Evolutionary conservation across 2,797 vertebrate genomes (phyloP).

Genomic region (Enteromius thamalakanensis): DNA sequence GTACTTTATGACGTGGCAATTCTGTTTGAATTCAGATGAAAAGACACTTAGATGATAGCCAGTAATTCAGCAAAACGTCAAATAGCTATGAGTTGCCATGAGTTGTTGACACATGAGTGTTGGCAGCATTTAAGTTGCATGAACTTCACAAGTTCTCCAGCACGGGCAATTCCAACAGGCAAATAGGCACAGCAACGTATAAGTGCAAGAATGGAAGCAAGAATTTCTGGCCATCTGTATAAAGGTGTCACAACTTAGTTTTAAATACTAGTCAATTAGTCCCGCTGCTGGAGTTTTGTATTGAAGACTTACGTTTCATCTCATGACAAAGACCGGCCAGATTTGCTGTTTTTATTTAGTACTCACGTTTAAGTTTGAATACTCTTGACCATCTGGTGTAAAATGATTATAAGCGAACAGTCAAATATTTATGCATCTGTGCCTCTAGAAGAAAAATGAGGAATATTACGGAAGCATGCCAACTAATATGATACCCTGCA

Average conservation of each 20-base stretch:
- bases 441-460: background rate
- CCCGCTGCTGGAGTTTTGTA: background rate
- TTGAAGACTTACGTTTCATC: background rate
- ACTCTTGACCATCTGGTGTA: background rate
- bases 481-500: constrained; percentile 58
- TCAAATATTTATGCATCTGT: background rate
- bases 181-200: too few relatives aligned
- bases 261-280: background rate
- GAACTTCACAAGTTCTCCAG: background rate
- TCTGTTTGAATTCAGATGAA: background rate
- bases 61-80: background rate
- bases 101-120: background rate
- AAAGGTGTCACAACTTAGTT: background rate
- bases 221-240: background rate
- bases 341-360: background rate
- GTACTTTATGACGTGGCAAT: background rate
- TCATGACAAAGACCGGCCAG: background rate
- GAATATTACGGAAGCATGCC: constrained; percentile 38
- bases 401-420: constrained; percentile 21
- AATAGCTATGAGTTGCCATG: background rate
- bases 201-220: background rate
- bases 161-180: background rate
- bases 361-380: background rate
- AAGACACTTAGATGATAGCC: background rate
- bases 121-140: background rate